These are phyloP conservation scores for Zosterops hypoxanthus DNA, from an alignment of 2,113 vertebrate genomes.

Conservation along the genomic window DNA sequence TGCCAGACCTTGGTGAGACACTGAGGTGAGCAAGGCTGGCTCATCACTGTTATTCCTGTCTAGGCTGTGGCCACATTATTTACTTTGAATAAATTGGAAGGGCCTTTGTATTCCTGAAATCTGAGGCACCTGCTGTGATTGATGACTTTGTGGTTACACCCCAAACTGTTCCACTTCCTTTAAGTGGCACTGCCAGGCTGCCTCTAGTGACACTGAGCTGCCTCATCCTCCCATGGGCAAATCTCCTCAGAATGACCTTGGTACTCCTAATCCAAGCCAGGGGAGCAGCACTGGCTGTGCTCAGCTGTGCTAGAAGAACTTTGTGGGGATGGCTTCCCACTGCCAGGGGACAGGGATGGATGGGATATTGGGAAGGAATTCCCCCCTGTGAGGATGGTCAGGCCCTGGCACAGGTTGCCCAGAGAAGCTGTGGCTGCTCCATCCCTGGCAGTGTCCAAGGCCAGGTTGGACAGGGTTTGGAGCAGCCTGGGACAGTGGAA, in stretches of 20 bases:
- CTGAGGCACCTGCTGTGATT: background rate
- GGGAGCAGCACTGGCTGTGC: background rate
- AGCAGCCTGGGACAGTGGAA: accelerated
- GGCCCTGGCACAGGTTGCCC: background rate
- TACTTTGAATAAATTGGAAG: background rate
- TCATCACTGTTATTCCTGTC: background rate
- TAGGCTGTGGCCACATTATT: background rate
- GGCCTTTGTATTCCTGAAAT: background rate
- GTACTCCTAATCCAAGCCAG: background rate
- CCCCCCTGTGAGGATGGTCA: accelerated
- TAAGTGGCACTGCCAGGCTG: background rate
- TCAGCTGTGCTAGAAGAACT: background rate
- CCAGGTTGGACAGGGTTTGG: accelerated
- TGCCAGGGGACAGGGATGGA: background rate
- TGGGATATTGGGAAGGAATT: background rate
- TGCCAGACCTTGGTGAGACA: background rate
- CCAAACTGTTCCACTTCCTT: background rate
- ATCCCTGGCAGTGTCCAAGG: background rate
- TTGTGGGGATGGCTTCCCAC: background rate
- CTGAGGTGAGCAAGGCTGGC: background rate
- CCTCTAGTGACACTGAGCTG: background rate
- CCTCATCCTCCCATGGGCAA: background rate
- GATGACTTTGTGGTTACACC: background rate
- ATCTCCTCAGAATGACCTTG: background rate
- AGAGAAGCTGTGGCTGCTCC: background rate